phyloP scores from a whole-genome alignment of 2,888 invertebrate species.

The Noctua janthe region DNA sequence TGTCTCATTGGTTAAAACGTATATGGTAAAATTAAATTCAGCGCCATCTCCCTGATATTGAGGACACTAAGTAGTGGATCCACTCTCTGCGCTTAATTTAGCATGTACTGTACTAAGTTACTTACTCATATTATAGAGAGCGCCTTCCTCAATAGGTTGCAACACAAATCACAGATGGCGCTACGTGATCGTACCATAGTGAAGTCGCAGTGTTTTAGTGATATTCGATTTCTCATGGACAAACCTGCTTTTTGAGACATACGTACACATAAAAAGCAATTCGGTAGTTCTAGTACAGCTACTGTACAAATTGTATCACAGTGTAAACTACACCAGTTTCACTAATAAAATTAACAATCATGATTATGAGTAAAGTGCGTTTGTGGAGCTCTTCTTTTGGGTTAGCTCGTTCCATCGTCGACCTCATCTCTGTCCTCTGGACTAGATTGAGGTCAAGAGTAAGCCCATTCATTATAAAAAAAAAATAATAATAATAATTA shows the following conservation, averaged over 20 bases:
- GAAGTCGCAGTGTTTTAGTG: neutral
- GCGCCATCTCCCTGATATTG: slow-evolving; percentile 20
- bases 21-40: neutral
- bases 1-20: fast-evolving
- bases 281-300: neutral
- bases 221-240: neutral
- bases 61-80: neutral
- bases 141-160: neutral
- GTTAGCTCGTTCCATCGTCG: too few species aligned
- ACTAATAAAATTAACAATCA: neutral
- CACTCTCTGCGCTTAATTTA: fast-evolving
- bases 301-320: neutral
- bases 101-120: too few species aligned
- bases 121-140: neutral
- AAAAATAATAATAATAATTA: too few species aligned
- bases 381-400: too few species aligned
- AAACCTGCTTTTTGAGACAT: neutral
- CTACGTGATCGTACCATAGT: neutral
- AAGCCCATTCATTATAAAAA: too few species aligned
- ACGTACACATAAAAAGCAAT: neutral
- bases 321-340: neutral
- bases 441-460: too few species aligned
- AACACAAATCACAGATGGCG: slow-evolving; percentile 25
- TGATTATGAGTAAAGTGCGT: too few species aligned
- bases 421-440: too few species aligned